Conservation (phyloP, 2,888 invertebrate species). For the Melanostoma mellinum region DNA sequence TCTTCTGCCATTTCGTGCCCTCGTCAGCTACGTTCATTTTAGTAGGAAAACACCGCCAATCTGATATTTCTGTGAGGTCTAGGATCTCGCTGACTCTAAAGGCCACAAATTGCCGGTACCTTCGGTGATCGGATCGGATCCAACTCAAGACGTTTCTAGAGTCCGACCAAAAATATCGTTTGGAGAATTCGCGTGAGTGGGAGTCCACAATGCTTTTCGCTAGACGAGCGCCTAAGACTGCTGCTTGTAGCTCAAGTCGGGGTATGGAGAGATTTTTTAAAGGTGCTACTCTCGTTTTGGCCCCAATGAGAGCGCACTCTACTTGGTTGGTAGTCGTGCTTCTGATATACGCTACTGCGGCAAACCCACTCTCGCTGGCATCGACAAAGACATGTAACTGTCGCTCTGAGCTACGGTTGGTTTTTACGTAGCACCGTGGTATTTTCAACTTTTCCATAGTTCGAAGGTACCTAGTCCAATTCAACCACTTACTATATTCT, state of each 20-base stretch:
- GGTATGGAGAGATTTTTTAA: background rate
- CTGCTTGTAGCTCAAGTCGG: background rate
- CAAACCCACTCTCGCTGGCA: slow-evolving; percentile 10
- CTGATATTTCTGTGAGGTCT: too few species aligned
- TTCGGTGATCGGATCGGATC: slow-evolving; percentile 41
- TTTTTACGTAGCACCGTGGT: background rate
- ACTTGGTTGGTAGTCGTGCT: background rate
- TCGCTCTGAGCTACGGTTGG: background rate
- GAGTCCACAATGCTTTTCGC: background rate
- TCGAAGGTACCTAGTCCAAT: background rate
- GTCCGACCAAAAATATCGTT: slow-evolving; percentile 72
- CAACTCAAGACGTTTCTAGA: slow-evolving; percentile 73
- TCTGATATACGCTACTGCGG: background rate
- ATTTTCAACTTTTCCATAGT: background rate
- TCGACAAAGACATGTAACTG: background rate
- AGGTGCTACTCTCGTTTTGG: slow-evolving; percentile 1
- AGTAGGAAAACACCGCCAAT: too few species aligned
- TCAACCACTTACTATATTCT: background rate
- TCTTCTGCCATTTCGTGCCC: too few species aligned
- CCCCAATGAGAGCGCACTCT: background rate
- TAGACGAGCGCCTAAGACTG: background rate
- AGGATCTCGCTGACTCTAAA: too few species aligned
- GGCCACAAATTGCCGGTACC: too few species aligned
- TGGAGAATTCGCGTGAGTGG: background rate
- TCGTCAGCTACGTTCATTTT: too few species aligned